Percentiles rank a stretch among this genome's conserved stretches.
phyloP scores from a whole-genome alignment of 2,888 invertebrate species.

The Phyto melanocephala region DNA sequence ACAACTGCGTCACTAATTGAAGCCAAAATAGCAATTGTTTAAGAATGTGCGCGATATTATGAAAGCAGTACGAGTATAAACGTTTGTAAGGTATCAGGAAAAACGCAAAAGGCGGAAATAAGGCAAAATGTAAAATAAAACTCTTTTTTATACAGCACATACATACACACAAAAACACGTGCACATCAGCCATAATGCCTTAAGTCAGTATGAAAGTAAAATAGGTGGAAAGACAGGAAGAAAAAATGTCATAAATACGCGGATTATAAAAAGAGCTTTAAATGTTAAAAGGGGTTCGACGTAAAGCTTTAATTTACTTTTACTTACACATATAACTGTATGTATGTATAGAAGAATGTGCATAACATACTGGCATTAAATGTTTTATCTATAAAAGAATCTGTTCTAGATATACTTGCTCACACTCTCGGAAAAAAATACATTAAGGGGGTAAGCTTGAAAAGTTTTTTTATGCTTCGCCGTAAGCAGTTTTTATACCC shows the following conservation, averaged over 20 bases:
- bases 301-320: neutral
- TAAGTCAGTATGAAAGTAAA: conserved; percentile 21
- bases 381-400: conserved; percentile 38
- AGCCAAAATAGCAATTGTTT: conserved; percentile 70
- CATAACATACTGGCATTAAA: neutral
- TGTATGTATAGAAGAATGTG: neutral
- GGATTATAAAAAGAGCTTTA: conserved; percentile 51
- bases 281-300: conserved; percentile 47
- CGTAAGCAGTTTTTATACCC: too few relatives aligned
- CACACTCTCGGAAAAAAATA: neutral
- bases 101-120: conserved; percentile 16
- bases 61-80: conserved; percentile 25
- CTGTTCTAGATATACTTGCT: neutral
- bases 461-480: neutral
- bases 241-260: conserved; percentile 46
- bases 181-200: conserved; percentile 5
- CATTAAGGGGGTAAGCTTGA: neutral
- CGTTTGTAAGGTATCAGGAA: neutral
- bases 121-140: conserved; percentile 11
- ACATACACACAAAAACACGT: neutral
- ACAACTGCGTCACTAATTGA: conserved; percentile 72
- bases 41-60: conserved; percentile 22
- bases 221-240: neutral
- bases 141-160: too few relatives aligned
- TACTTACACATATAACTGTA: neutral